Evolutionary conservation across 2,113 vertebrate genomes (phyloP), one percentile per base, ranked within the genome.

Genomic region (Xiphorhynchus elegans): DNA sequence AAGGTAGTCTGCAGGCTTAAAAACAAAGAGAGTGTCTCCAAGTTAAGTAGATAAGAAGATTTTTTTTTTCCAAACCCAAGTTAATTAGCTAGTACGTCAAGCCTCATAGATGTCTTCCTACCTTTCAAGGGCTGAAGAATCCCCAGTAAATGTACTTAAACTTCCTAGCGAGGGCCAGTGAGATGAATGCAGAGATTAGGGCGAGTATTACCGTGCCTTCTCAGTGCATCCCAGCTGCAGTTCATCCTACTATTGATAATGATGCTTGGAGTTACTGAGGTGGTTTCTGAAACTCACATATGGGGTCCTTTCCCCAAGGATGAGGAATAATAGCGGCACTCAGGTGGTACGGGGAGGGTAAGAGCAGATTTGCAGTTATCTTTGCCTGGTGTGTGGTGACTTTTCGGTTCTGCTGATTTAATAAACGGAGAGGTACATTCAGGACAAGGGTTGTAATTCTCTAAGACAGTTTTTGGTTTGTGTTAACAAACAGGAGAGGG

Each of bases 201-300:
- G 85, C 2, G 39, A 89, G 95, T 37, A 96, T 95, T 96, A 85
- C 90, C 28, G 25, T 83, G 94, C 64, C 95, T 97, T 72, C 87
- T 92, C 92, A 75, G 69, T 90, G 85, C 84, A 89, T 90, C 90
- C 86, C 92, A 97, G 96, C 91, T 94, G 84, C 95, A 77, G 84
- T 95, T 97, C 95, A 97, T 97, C 94, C 97, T 97, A 85, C 93
- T 95, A 92, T 96, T 94, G 95, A 95, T 97, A 97, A 97, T 97
- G 95, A 96, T 95, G 97, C 97, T 97, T 68, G 78, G 97, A 97
- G 88, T 96, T 74, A 96, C 95, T 88, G 89, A 93, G 87, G 96
- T 96, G 85, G 88, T 85, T 95, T 95, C 84, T 96, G 87, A 60
- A 64, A 73, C 81, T 96, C 94, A 60, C 87, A 94, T 59, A 93